Base-by-base conservation (phyloP, 64 coral and sea anemone genomes). In the Exaiptasia diaphana region DNA sequence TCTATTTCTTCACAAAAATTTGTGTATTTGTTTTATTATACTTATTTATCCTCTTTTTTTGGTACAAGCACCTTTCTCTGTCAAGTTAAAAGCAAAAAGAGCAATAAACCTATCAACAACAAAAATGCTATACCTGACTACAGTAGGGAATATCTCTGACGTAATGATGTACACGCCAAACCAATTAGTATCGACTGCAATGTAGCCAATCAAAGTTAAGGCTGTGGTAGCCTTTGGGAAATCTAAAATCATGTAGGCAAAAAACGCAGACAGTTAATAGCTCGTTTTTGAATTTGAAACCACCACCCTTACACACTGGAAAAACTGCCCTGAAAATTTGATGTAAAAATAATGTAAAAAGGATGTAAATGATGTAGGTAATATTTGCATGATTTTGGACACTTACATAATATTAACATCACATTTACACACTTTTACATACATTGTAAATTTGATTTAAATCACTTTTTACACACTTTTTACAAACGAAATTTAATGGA, bases 71-170 rank as follows among this genome's bases (percentile, higher is more conserved):
- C n/a, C n/a, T n/a, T n/a, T n/a, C n/a, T n/a, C n/a, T n/a, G n/a
- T n/a, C n/a, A n/a, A n/a, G n/a, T n/a, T n/a, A n/a, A n/a, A n/a
- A n/a, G n/a, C n/a, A n/a, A n/a, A n/a, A n/a, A n/a, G n/a, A n/a
- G n/a, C n/a, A n/a, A n/a, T n/a, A n/a, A n/a, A n/a, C n/a, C n/a
- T n/a, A n/a, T n/a, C n/a, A n/a, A n/a, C n/a, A n/a, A n/a, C n/a
- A n/a, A n/a, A n/a, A n/a, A n/a, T n/a, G n/a, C n/a, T n/a, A n/a
- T 46, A 81, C 77, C 77, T 81, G 22, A 81, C 20, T 4, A 81
- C 58, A 12, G 77, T 81, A 29, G 77, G 77, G 34, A 81, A 81
- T 18, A 65, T 22, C n/a, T 81, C 77, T n/a, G 77, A 81, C 0
- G 77, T 81, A 22, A 81, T 81, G 38, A 81, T 13, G 33, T 81